Percentiles rank a stretch among this genome's conserved stretches.
Evolutionary conservation across 2,888 invertebrate species (phyloP).

Genomic region (Volucella zonaria): DNA sequence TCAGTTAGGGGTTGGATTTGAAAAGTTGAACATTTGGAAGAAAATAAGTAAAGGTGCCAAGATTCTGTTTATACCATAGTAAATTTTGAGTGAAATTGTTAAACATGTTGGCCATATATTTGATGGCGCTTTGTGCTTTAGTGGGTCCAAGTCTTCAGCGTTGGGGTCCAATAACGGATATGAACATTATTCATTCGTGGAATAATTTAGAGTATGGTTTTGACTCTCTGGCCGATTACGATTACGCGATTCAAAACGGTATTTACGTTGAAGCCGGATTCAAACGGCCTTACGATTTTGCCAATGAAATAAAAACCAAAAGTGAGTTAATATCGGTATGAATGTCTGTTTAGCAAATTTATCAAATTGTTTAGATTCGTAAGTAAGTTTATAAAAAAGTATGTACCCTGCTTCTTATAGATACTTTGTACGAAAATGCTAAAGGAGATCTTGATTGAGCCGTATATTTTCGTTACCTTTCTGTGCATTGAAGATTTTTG

Average conservation of each 20-base stretch:
- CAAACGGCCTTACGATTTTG: conserved; percentile 58
- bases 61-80: neutral
- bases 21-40: neutral
- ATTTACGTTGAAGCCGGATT: conserved; percentile 33
- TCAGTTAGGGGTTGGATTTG: too few relatives aligned
- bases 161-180: conserved; percentile 15
- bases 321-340: neutral
- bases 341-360: neutral
- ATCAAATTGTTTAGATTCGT: neutral
- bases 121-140: conserved; percentile 2
- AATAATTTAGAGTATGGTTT: conserved; percentile 61
- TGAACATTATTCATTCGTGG: conserved; percentile 48
- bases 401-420: neutral
- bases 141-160: conserved; percentile 22
- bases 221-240: conserved; percentile 14
- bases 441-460: too few relatives aligned
- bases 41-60: neutral
- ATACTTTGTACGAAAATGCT: too few relatives aligned
- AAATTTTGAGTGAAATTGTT: neutral
- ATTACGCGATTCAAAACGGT: conserved; percentile 35
- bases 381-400: neutral
- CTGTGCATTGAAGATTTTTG: too few relatives aligned
- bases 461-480: too few relatives aligned
- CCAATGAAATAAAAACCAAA: conserved; percentile 29
- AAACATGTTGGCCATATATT: conserved; percentile 40